These are phyloP conservation scores for Drosophila birchii DNA, from an alignment of 2,888 invertebrate genomes.

Conservation along the genomic window DNA sequence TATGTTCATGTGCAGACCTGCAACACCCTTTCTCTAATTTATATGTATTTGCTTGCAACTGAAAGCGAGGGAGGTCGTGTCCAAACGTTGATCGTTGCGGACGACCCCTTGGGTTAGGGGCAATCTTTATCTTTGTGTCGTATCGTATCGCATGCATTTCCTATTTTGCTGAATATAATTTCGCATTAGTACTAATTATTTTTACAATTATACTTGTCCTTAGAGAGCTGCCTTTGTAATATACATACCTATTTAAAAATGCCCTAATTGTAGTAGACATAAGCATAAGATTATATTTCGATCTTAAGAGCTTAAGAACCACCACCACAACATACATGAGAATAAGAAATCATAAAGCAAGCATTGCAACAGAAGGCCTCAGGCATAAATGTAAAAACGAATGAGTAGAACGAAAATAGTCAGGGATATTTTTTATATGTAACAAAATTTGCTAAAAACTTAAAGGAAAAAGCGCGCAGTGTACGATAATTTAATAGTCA, in stretches of 20 bases:
- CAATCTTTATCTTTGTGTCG: slow-evolving; percentile 37
- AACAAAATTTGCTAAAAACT: slow-evolving; percentile 61
- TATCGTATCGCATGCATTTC: slow-evolving; percentile 55
- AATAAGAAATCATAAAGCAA: slow-evolving; percentile 33
- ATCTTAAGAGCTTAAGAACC: slow-evolving; percentile 67
- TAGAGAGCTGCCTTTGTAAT: slow-evolving; percentile 74
- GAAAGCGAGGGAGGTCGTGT: slow-evolving; percentile 5
- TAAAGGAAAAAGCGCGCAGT: slow-evolving; percentile 46
- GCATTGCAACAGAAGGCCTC: slow-evolving; percentile 60
- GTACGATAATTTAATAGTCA: slow-evolving; percentile 58
- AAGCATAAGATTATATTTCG: slow-evolving; percentile 47
- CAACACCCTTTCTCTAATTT: slow-evolving; percentile 42
- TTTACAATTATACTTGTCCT: slow-evolving; percentile 29
- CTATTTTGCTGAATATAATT: slow-evolving; percentile 58
- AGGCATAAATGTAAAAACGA: slow-evolving; percentile 50
- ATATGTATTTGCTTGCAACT: slow-evolving; percentile 12
- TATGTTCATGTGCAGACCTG: slow-evolving; percentile 49
- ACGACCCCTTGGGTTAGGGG: slow-evolving; percentile 47
- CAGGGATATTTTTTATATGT: slow-evolving; percentile 77
- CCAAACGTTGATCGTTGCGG: slow-evolving; percentile 62
- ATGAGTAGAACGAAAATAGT: slow-evolving; percentile 59
- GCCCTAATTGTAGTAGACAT: slow-evolving; percentile 65
- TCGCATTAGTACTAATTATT: slow-evolving; percentile 35
- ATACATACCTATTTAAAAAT: slow-evolving; percentile 66
- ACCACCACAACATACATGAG: slow-evolving; percentile 30